Base-by-base conservation (phyloP, 2,797 vertebrate genomes). In the Sebastes alutus region DNA sequence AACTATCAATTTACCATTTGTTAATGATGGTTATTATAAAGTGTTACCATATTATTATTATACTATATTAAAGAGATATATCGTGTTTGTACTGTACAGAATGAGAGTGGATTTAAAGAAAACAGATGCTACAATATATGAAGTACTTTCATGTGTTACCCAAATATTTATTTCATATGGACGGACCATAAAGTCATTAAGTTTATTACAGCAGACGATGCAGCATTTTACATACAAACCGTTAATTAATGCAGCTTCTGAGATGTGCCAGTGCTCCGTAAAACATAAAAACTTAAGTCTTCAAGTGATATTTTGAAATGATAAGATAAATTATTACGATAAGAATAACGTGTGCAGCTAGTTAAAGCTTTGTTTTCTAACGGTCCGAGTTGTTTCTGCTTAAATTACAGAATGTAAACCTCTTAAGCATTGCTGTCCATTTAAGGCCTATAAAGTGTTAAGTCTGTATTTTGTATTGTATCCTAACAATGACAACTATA, bases 401-500 rank as follows among this genome's bases (percentile, higher is more conserved):
- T 69, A 38, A 85, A 77, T 56, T 63, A 55, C 49, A 80, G 72
- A 88, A 86, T 73, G 81, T 80, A 66, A 80, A 77, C 68, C 38
- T 83, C 58, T 80, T 67, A 83, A 87, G 64, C 46, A 35, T 56
- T 71, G 27, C 33, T 82, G 67, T 84, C 67, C 4, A 62, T 86
- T 83, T 82, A 89, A 85, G 54, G 65, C 77, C 63, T 80, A 79
- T 87, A 81, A 81, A 81, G 77, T 88, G 71, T 87, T 80, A 76
- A 82, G 59, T 90, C 75, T 92, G 88, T 87, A 84, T 92, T 94
- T 92, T 95, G 73, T 93, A 90, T 91, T 84, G 81, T 93, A 78
- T 82, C 67, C 52, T 68, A 52, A 76, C 55, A 66, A 83, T 80
- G 75, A 77, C 33, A 72, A 81, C 73, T 87, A 91, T 88, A 90